Conservation (phyloP, 2,888 invertebrate genomes). For the Sphaeridia pumilis region DNA sequence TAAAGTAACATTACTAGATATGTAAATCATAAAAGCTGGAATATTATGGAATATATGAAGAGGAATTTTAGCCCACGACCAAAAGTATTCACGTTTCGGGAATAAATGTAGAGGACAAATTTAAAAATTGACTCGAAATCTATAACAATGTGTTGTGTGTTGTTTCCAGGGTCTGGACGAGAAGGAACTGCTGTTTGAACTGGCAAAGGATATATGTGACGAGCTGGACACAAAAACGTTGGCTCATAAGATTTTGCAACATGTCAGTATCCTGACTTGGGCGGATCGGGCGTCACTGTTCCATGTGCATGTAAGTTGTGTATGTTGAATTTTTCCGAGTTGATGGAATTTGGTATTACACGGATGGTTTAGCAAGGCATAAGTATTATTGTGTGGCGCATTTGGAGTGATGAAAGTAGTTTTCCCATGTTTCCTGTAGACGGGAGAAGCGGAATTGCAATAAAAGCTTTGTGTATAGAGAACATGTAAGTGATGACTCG, state of each 20-base stretch:
- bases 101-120: slow-evolving; percentile 5
- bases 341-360: too few species aligned
- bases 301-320: slow-evolving; percentile 57
- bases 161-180: slow-evolving; percentile 55
- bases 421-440: too few species aligned
- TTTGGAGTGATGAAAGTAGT: too few species aligned
- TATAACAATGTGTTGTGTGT: slow-evolving; percentile 39
- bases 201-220: slow-evolving; percentile 91
- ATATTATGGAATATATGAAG: not conserved
- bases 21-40: too few species aligned
- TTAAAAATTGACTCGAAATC: too few species aligned
- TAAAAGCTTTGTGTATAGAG: too few species aligned
- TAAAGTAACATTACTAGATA: too few species aligned
- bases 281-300: slow-evolving; percentile 89
- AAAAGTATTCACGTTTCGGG: too few species aligned
- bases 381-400: too few species aligned
- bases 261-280: slow-evolving; percentile 80
- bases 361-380: too few species aligned
- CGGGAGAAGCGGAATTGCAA: too few species aligned
- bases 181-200: slow-evolving; percentile 86
- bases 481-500: too few species aligned
- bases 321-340: not conserved
- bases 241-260: slow-evolving; percentile 91
- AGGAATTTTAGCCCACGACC: not conserved
- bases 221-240: slow-evolving; percentile 85